Evolutionary conservation across 2,797 vertebrate species (phyloP).

Genomic region (Hylomyscus alleni): DNA sequence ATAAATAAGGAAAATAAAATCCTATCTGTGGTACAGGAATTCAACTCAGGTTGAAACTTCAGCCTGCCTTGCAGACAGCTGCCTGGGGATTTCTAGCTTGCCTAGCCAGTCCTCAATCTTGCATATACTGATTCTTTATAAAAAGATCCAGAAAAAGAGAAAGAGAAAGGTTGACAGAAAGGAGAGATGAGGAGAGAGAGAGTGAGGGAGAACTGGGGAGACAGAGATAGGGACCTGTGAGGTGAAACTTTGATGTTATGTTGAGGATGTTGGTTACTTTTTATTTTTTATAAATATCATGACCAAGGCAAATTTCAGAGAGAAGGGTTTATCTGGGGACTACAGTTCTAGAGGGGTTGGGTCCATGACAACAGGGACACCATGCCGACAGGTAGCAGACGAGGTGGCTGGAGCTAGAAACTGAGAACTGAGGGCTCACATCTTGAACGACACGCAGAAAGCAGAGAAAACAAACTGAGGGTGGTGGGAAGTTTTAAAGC

Average conservation of each 20-base stretch:
- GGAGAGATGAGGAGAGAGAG: not conserved
- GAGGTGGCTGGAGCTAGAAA: not conserved
- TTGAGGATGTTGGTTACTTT: not conserved
- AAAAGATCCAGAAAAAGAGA: not conserved
- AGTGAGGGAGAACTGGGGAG: not conserved
- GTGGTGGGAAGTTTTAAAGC: not conserved
- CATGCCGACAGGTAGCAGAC: not conserved
- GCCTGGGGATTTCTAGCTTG: not conserved
- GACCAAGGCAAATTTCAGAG: not conserved
- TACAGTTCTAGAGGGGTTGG: not conserved
- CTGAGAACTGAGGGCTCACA: not conserved
- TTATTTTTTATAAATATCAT: not conserved
- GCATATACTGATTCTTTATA: not conserved
- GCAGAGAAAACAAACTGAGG: not conserved
- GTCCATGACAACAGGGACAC: not conserved
- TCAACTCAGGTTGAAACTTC: not conserved
- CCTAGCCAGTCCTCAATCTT: not conserved
- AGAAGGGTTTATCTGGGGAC: not conserved
- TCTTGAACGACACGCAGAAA: not conserved
- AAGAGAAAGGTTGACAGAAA: not conserved
- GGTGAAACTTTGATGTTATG: not conserved
- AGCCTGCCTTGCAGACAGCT: not conserved
- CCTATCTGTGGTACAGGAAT: not conserved
- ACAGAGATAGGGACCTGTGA: not conserved
- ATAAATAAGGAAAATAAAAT: not conserved